These are phyloP conservation scores for Tetropium fuscum DNA, from an alignment of 2,888 invertebrate species.

Conservation along the genomic window DNA sequence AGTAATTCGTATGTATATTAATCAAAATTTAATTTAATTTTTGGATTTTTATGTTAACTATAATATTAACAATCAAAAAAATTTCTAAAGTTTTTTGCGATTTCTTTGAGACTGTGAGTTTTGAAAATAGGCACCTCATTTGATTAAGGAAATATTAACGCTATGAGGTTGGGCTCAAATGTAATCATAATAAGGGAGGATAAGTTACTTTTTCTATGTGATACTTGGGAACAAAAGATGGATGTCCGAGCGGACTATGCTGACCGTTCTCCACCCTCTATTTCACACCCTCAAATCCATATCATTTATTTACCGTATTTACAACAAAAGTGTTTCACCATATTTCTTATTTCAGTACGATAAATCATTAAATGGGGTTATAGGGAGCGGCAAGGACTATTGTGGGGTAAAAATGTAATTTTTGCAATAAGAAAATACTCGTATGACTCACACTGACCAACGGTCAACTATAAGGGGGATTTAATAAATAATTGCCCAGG, in stretches of 20 bases:
- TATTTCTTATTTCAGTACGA: constrained; percentile 50
- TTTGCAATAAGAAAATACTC: constrained; percentile 45
- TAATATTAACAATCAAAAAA: too few species aligned
- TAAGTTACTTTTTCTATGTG: not conserved
- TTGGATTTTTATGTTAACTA: too few species aligned
- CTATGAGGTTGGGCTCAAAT: too few species aligned
- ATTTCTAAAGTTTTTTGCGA: too few species aligned
- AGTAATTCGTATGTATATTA: too few species aligned
- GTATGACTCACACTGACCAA: constrained; percentile 50
- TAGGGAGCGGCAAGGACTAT: constrained; percentile 21
- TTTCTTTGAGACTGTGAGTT: too few species aligned
- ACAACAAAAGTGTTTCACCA: constrained; percentile 40
- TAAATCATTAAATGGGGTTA: constrained; percentile 49
- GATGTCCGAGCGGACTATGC: constrained; percentile 30
- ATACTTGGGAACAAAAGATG: not conserved
- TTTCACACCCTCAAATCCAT: constrained; percentile 46
- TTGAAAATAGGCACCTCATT: too few species aligned
- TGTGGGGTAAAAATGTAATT: constrained; percentile 45
- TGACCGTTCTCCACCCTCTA: constrained; percentile 35
- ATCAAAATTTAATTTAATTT: too few species aligned
- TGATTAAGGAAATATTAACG: too few species aligned
- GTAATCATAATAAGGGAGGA: too few species aligned
- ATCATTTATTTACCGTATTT: constrained; percentile 52
- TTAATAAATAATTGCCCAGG: constrained; percentile 29
- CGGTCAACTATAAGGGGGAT: constrained; percentile 42